Evolutionary conservation across 1,140 invertebrate species (phyloP).

Genomic region (Cataglyphis hispanica): DNA sequence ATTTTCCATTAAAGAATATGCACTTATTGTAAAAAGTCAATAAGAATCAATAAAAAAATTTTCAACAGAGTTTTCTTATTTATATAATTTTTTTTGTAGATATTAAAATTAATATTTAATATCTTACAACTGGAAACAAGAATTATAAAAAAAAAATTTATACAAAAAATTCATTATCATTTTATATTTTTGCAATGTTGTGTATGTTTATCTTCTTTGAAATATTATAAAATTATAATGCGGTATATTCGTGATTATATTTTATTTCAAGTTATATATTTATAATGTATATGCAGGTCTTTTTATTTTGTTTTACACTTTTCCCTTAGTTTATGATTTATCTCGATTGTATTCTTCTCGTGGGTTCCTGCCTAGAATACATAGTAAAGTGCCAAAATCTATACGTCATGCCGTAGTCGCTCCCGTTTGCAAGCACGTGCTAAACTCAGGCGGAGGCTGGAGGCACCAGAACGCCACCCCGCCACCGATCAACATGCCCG

Average conservation of each 20-base stretch:
- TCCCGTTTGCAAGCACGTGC: constrained; percentile 87
- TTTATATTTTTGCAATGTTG: background rate
- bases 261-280: background rate
- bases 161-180: background rate
- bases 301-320: constrained; percentile 14
- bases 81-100: background rate
- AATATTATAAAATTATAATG: background rate
- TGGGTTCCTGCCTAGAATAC: constrained; percentile 1
- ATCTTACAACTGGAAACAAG: background rate
- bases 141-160: background rate
- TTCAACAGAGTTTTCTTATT: too few species aligned
- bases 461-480: constrained; percentile 73
- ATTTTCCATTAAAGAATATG: background rate
- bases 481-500: constrained; percentile 78
- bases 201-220: background rate
- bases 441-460: constrained; percentile 66
- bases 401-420: constrained; percentile 84
- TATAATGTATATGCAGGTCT: background rate
- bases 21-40: too few species aligned
- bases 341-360: constrained; percentile 23
- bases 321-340: background rate
- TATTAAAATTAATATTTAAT: constrained; percentile 5
- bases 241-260: background rate
- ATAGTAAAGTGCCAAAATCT: constrained; percentile 35
- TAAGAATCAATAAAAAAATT: too few species aligned